phyloP scores from a whole-genome alignment of 2,888 invertebrate genomes.

The Helobdella robusta region DNA sequence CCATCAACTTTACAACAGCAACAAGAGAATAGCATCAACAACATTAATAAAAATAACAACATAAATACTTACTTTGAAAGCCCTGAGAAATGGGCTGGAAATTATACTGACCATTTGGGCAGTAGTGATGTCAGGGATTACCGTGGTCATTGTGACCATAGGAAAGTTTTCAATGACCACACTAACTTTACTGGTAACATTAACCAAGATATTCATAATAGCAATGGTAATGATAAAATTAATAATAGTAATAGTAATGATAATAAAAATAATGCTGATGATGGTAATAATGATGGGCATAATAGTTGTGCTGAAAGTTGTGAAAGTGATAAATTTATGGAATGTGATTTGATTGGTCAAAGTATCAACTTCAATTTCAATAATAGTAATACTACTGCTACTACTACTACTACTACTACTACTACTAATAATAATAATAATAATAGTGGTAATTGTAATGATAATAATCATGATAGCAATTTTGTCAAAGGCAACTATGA shows the following conservation, averaged over 20 bases:
- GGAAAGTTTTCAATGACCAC: too few relatives aligned
- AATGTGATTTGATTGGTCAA: not conserved
- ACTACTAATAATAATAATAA: too few relatives aligned
- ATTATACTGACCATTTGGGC: conserved; percentile 1
- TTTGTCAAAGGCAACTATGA: too few relatives aligned
- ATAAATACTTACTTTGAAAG: not conserved
- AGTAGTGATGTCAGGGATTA: too few relatives aligned
- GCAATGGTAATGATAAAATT: not conserved
- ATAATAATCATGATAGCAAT: too few relatives aligned
- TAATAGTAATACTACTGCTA: too few relatives aligned
- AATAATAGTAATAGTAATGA: not conserved
- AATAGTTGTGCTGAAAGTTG: not conserved
- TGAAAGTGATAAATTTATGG: not conserved
- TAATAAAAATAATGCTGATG: not conserved
- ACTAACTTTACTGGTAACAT: not conserved
- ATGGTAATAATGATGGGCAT: not conserved
- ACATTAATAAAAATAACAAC: too few relatives aligned
- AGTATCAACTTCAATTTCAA: not conserved
- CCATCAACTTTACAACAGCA: too few relatives aligned
- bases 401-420: too few relatives aligned
- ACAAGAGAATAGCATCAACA: too few relatives aligned
- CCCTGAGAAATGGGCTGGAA: not conserved
- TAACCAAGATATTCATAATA: not conserved
- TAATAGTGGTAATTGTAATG: too few relatives aligned
- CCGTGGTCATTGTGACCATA: too few relatives aligned